Evolutionary conservation across 2,797 vertebrate genomes (phyloP).

Genomic region (Mycteria americana): DNA sequence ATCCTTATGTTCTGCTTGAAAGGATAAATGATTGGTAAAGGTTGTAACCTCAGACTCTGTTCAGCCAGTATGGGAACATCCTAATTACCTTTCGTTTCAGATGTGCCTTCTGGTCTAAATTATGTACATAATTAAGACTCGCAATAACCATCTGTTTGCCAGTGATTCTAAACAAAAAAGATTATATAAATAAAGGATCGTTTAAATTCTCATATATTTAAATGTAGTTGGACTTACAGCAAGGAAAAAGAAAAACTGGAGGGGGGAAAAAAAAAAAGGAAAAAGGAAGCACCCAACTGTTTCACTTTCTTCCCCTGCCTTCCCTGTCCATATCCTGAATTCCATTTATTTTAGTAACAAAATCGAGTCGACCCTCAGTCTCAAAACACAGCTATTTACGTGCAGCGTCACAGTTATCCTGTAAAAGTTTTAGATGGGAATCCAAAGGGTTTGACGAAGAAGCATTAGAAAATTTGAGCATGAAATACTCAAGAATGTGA

Average conservation of each 20-base stretch:
- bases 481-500: not conserved
- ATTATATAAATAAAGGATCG: not conserved
- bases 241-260: not conserved
- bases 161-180: not conserved
- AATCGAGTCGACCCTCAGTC: not conserved
- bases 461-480: not conserved
- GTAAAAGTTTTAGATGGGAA: not conserved
- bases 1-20: not conserved
- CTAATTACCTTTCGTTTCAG: constrained; percentile 4
- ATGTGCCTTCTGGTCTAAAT: constrained; percentile 35
- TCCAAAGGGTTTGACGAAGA: not conserved
- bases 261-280: not conserved
- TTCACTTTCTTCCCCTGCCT: not conserved
- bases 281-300: not conserved
- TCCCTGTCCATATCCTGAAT: not conserved
- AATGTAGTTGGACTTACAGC: not conserved
- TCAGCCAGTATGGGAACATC: not conserved
- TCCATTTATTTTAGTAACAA: not conserved
- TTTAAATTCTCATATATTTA: not conserved
- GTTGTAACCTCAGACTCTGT: not conserved
- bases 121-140: constrained; percentile 12
- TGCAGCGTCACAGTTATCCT: not conserved
- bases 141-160: constrained; percentile 31
- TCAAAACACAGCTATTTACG: not conserved
- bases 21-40: not conserved